phyloP scores from a whole-genome alignment of 2,888 invertebrate genomes.

The Microdon myrmicae region DNA sequence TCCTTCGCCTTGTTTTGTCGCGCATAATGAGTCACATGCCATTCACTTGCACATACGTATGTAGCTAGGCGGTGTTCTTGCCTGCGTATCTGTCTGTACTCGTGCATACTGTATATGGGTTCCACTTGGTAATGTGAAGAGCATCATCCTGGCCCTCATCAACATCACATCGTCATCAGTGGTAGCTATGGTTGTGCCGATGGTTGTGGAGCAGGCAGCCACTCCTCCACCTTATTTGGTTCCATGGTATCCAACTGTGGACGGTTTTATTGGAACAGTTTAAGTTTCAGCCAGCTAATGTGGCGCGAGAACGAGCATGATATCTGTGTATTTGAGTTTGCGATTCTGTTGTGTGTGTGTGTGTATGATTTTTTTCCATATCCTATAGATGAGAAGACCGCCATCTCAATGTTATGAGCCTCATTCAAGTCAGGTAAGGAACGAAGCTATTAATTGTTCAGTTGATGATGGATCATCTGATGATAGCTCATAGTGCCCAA shows the following conservation, averaged over 20 bases:
- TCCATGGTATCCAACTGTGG: constrained; percentile 18
- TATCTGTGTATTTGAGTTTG: too few relatives aligned
- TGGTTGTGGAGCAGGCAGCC: constrained; percentile 29
- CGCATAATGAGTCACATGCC: constrained; percentile 47
- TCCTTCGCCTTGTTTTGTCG: constrained; percentile 52
- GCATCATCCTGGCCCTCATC: too few relatives aligned
- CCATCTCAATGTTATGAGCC: not conserved
- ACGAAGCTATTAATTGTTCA: constrained; percentile 43
- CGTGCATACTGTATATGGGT: constrained; percentile 43
- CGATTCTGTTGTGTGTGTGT: too few relatives aligned
- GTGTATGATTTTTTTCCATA: not conserved
- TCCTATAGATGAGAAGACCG: not conserved
- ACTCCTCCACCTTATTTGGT: constrained; percentile 6
- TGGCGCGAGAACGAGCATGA: too few relatives aligned
- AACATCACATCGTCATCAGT: too few relatives aligned
- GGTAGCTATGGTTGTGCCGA: too few relatives aligned
- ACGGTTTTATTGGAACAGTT: constrained; percentile 41
- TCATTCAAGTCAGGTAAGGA: constrained; percentile 18
- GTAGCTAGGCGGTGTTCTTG: too few relatives aligned
- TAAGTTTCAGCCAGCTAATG: too few relatives aligned
- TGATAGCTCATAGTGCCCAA: constrained; percentile 40
- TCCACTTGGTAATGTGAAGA: constrained; percentile 36
- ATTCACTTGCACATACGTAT: constrained; percentile 22
- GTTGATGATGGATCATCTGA: constrained; percentile 45
- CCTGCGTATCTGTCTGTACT: constrained; percentile 9